A percentile compares a stretch with the other conserved stretches of the same genome.
Conservation (phyloP, 2,113 vertebrate species). For the Oophaga pumilio region DNA sequence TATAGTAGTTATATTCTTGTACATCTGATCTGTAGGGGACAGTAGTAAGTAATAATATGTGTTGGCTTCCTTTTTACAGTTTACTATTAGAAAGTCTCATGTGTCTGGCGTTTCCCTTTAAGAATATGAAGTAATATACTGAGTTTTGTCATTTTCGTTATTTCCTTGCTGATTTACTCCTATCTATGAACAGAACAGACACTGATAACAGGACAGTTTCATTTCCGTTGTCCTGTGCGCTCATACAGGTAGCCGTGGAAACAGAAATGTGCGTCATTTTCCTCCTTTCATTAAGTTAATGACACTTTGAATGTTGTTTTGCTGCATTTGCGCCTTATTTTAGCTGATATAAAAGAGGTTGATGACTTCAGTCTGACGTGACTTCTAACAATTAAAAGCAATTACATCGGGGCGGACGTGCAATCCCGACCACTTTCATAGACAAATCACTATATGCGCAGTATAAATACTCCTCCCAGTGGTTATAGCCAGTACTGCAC, state of each 20-base stretch:
- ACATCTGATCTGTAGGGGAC: not conserved
- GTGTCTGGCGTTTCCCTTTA: not conserved
- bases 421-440: not conserved
- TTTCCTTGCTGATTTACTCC: not conserved
- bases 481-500: not conserved
- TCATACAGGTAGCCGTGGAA: slow-evolving; percentile 77
- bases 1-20: slow-evolving; percentile 9
- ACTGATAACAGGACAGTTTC: slow-evolving; percentile 70
- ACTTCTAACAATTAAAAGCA: not conserved
- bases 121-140: not conserved
- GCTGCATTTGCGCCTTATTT: not conserved
- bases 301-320: slow-evolving; percentile 20
- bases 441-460: not conserved
- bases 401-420: not conserved
- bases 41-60: not conserved
- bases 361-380: not conserved
- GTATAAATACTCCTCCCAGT: not conserved
- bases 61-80: not conserved
- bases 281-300: slow-evolving; percentile 55
- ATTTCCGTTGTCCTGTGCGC: slow-evolving; percentile 80
- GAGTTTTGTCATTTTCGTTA: not conserved
- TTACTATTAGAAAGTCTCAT: not conserved
- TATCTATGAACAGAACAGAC: slow-evolving; percentile 54
- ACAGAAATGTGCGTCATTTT: slow-evolving; percentile 62
- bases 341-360: not conserved